These are phyloP conservation scores for Erebia ligea DNA, from an alignment of 2,888 invertebrate species.

Conservation along the genomic window DNA sequence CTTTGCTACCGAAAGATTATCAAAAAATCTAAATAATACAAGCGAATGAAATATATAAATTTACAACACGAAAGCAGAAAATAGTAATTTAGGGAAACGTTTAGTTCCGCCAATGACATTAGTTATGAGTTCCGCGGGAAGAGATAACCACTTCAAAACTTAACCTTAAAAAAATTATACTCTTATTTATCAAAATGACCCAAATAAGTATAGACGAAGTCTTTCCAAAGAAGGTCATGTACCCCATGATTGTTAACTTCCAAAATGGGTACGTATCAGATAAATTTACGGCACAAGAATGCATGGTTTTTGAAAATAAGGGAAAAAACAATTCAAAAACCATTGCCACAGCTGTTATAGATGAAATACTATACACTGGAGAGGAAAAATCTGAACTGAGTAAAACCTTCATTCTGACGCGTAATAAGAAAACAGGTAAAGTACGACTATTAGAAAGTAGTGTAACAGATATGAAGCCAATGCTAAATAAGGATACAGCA, in stretches of 20 bases:
- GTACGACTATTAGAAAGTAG: constrained; percentile 62
- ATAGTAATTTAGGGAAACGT: too few species aligned
- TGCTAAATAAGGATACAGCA: constrained; percentile 49
- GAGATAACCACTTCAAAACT: not conserved
- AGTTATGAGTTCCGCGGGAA: not conserved
- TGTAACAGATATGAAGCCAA: constrained; percentile 60
- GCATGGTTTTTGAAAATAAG: constrained; percentile 52
- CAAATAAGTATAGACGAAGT: constrained; percentile 63
- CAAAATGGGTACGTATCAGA: constrained; percentile 68
- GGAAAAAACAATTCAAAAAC: constrained; percentile 49
- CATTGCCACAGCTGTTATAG: constrained; percentile 53
- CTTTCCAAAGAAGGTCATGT: constrained; percentile 50
- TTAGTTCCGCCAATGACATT: too few species aligned
- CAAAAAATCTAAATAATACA: too few species aligned
- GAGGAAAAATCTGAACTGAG: constrained; percentile 58
- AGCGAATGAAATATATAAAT: too few species aligned
- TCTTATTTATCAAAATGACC: constrained; percentile 50
- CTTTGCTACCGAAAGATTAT: too few species aligned
- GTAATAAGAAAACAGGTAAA: constrained; percentile 66
- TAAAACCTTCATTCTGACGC: constrained; percentile 59
- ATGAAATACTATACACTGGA: constrained; percentile 61
- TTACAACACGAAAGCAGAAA: too few species aligned
- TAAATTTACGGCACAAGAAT: constrained; percentile 51
- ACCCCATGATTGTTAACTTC: constrained; percentile 61
- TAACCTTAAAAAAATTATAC: not conserved